Evolutionary conservation across 2,888 invertebrate genomes (phyloP).

Genomic region (Agrypnus murinus): DNA sequence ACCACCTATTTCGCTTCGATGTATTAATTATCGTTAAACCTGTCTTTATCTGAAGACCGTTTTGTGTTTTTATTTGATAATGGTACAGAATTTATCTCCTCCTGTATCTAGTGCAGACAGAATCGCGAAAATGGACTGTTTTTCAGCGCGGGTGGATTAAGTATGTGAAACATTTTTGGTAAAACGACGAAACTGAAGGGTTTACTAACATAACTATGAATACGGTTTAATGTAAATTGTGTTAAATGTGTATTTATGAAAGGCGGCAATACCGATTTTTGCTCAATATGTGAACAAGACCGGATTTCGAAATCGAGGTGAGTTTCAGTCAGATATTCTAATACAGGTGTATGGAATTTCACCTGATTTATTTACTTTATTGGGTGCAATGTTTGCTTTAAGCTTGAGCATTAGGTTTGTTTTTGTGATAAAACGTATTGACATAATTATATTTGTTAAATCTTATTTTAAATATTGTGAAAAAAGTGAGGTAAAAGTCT

Average conservation of each 20-base stretch:
- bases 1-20: constrained; percentile 32
- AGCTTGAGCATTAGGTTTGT: neutral
- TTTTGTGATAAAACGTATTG: neutral
- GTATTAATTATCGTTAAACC: neutral
- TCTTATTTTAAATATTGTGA: neutral
- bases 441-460: neutral
- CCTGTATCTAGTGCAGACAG: constrained; percentile 63
- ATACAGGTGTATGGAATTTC: constrained; percentile 39
- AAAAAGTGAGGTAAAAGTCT: constrained; percentile 21
- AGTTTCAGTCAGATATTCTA: constrained; percentile 29
- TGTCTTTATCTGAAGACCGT: constrained; percentile 38
- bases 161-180: constrained; percentile 54
- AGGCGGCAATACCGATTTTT: constrained; percentile 24
- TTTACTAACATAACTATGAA: constrained; percentile 20
- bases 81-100: constrained; percentile 58
- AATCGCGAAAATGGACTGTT: constrained; percentile 58
- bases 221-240: constrained; percentile 23
- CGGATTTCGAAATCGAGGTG: constrained; percentile 49
- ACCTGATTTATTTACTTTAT: constrained; percentile 32
- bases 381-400: constrained; percentile 8
- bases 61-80: constrained; percentile 44
- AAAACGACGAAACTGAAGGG: constrained; percentile 41
- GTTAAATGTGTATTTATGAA: constrained; percentile 34
- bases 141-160: constrained; percentile 51
- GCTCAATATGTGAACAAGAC: constrained; percentile 41